phyloP scores from a whole-genome alignment of 2,888 invertebrate genomes.

The Xylota sylvarum region DNA sequence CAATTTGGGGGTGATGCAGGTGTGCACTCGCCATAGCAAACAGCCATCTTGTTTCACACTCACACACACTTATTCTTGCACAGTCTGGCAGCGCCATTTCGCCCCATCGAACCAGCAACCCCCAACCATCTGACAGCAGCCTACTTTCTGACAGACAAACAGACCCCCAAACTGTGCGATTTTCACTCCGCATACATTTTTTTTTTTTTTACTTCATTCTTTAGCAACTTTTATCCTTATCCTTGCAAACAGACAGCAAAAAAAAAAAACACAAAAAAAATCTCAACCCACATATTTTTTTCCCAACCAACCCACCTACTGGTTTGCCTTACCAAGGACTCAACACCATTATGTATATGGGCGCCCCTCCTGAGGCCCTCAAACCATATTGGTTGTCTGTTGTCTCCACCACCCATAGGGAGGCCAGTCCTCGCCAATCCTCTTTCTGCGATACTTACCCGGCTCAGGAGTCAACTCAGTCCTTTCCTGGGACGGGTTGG shows the following conservation, averaged over 20 bases:
- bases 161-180: constrained; percentile 69
- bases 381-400: constrained; percentile 47
- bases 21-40: constrained; percentile 59
- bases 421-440: constrained; percentile 31
- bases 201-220: constrained; percentile 58
- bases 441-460: constrained; percentile 55
- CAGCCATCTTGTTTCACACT: constrained; percentile 74
- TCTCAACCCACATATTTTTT: constrained; percentile 22
- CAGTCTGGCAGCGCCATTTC: constrained; percentile 52
- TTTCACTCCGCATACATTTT: constrained; percentile 35
- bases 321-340: constrained; percentile 30
- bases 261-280: constrained; percentile 42
- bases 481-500: constrained; percentile 68
- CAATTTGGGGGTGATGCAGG: constrained; percentile 67
- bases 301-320: background rate
- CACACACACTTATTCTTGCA: constrained; percentile 17
- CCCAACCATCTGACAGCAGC: constrained; percentile 50
- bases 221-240: constrained; percentile 68
- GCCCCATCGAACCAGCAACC: constrained; percentile 28
- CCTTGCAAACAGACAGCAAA: constrained; percentile 48
- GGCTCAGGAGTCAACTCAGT: constrained; percentile 73
- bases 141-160: constrained; percentile 71
- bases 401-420: constrained; percentile 22
- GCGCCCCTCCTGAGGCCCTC: constrained; percentile 60
- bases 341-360: constrained; percentile 49